Evolutionary conservation across 1,140 invertebrate species (phyloP), one percentile per base, ranked within the genome.

Genomic region (Dendrolimus kikuchii): DNA sequence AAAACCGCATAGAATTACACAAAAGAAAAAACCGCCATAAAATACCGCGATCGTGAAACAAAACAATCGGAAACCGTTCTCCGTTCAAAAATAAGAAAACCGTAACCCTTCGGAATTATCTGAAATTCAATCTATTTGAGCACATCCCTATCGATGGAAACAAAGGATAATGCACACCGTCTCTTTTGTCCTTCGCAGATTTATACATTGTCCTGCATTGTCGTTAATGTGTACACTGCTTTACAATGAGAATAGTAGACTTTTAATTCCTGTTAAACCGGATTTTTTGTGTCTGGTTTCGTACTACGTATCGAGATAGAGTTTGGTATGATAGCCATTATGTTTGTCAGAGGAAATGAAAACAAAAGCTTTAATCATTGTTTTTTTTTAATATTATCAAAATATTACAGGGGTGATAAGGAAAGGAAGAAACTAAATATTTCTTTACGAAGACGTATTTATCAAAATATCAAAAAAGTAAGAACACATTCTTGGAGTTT

Each of bases 61-160:
- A 46, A 42, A 45, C 54, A 56, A 23, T 23, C 23, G 23, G 23
- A 23, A 23, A 23, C 23, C 23, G 23, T 23, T 23, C 23, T 23
- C 23, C 23, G 23, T 23, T 23, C 10, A 43, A 49, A 71, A 76
- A 76, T 74, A 77, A 72, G 68, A 71, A 76, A 72, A 77, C 59
- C 58, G 57, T 61, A 64, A 59, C 73, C 66, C 70, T 70, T 72
- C 60, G 60, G 49, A 59, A 78, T 77, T 82, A 82, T 80, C 74
- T 71, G 57, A 68, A 67, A 71, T 74, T 72, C 76, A 71, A 81
- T 79, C 74, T 81, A 72, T 77, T 77, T 73, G 69, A 71, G 67
- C 64, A 60, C 62, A 65, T 70, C 71, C 68, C 67, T 67, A 73
- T 71, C 73, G 66, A 70, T 72, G 66, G 59, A 57, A 62, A 76